phyloP scores from a whole-genome alignment of 2,797 vertebrate genomes.

The Cirrhinus mrigala region DNA sequence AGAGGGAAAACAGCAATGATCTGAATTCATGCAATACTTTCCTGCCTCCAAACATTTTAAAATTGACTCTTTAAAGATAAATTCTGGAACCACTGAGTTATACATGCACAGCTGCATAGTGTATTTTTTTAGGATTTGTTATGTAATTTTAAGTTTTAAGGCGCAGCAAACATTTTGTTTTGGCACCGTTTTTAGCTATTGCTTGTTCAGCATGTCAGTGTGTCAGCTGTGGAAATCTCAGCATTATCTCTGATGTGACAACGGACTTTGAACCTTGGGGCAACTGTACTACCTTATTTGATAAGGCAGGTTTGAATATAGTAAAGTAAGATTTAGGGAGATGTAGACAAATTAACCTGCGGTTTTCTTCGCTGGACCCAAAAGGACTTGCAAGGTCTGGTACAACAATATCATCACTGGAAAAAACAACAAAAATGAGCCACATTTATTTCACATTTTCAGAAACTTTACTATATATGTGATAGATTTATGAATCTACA shows the following conservation, averaged over 20 bases:
- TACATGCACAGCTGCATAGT: no score
- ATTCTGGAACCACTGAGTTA: not conserved
- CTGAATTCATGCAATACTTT: not conserved
- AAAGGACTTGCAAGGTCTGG: constrained; percentile 73
- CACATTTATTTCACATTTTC: not conserved
- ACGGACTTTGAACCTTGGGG: constrained; percentile 22
- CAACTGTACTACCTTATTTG: not conserved
- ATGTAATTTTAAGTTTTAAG: not conserved
- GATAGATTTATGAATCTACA: no score
- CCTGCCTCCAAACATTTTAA: not conserved
- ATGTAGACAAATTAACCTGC: constrained; percentile 63
- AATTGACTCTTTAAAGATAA: not conserved
- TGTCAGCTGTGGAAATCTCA: constrained; percentile 54
- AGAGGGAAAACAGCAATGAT: not conserved
- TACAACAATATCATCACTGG: constrained; percentile 33
- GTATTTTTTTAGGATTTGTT: no score
- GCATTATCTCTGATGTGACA: constrained; percentile 26
- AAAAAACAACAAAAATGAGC: not conserved
- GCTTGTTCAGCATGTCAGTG: constrained; percentile 20
- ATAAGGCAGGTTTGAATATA: not conserved
- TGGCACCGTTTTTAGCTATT: not conserved
- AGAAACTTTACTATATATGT: not conserved
- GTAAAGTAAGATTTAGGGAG: not conserved
- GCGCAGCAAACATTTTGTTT: not conserved
- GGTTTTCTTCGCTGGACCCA: constrained; percentile 70